phyloP scores from a whole-genome alignment of 2,797 vertebrate species.

The Lutjanus argentimaculatus region DNA sequence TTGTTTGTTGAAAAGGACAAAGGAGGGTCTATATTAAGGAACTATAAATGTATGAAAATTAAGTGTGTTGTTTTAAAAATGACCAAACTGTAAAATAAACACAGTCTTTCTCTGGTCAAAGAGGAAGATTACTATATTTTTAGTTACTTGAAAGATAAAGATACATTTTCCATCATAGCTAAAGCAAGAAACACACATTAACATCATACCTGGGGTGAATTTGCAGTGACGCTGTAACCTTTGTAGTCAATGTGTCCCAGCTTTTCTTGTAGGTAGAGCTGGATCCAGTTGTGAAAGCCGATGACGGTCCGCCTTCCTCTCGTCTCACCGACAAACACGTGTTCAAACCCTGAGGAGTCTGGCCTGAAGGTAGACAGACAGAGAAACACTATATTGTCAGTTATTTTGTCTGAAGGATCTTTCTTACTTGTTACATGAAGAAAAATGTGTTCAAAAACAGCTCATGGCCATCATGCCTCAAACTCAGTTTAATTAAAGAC shows the following conservation, averaged over 20 bases:
- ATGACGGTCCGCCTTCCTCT: conserved; percentile 87
- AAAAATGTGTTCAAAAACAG: too few relatives aligned
- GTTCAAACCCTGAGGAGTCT: conserved; percentile 90
- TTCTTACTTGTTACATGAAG: neutral
- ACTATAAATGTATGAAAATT: neutral
- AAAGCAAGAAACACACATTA: neutral
- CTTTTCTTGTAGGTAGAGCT: conserved; percentile 90
- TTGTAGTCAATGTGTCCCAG: conserved; percentile 89
- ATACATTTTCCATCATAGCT: neutral
- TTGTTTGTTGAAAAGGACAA: neutral
- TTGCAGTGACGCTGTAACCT: conserved; percentile 85
- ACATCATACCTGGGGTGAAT: conserved; percentile 81
- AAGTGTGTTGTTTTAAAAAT: too few relatives aligned
- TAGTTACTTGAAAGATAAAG: neutral
- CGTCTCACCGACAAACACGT: conserved; percentile 90
- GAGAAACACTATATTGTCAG: too few relatives aligned
- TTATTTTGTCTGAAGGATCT: neutral
- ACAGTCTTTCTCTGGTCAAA: neutral
- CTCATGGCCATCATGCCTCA: too few relatives aligned
- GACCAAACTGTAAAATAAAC: neutral
- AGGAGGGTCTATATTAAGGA: neutral
- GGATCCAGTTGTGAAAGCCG: conserved; percentile 91
- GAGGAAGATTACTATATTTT: too few relatives aligned
- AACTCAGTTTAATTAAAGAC: too few relatives aligned
- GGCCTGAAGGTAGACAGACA: conserved; percentile 72